Evolutionary conservation across 2,888 invertebrate genomes (phyloP).

Genomic region (Alloscopus bannaensis): DNA sequence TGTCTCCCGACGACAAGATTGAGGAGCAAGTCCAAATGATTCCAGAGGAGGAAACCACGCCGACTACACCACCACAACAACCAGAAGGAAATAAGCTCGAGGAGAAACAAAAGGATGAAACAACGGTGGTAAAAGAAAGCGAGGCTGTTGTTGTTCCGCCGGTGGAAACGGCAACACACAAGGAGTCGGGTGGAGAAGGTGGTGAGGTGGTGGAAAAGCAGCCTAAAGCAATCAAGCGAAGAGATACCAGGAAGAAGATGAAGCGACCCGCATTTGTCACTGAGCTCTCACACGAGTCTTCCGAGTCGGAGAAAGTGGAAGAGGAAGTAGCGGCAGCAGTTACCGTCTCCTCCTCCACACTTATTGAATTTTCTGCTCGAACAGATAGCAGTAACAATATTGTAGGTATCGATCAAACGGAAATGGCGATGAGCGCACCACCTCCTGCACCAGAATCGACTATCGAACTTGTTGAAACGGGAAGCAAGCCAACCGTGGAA

Average conservation of each 20-base stretch:
- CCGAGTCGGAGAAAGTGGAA: not conserved
- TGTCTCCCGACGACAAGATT: constrained; percentile 12
- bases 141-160: not conserved
- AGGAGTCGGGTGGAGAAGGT: constrained; percentile 1
- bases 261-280: constrained; percentile 60
- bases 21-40: constrained; percentile 40
- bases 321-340: not conserved
- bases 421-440: not conserved
- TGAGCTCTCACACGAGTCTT: constrained; percentile 5
- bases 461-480: constrained; percentile 31
- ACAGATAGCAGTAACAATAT: constrained; percentile 6
- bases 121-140: not conserved
- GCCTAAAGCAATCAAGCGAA: constrained; percentile 53
- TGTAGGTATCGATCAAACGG: constrained; percentile 49
- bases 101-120: not conserved
- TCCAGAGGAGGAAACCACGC: not conserved
- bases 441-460: not conserved
- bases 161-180: not conserved
- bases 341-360: constrained; percentile 5
- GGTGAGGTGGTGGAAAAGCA: constrained; percentile 21
- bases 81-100: not conserved
- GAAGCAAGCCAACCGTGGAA: too few species aligned
- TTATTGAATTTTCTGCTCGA: constrained; percentile 40
- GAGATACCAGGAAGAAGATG: constrained; percentile 64
- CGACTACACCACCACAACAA: too few species aligned